Conservation (phyloP, 2,113 vertebrate genomes). For the Narcine bancroftii region DNA sequence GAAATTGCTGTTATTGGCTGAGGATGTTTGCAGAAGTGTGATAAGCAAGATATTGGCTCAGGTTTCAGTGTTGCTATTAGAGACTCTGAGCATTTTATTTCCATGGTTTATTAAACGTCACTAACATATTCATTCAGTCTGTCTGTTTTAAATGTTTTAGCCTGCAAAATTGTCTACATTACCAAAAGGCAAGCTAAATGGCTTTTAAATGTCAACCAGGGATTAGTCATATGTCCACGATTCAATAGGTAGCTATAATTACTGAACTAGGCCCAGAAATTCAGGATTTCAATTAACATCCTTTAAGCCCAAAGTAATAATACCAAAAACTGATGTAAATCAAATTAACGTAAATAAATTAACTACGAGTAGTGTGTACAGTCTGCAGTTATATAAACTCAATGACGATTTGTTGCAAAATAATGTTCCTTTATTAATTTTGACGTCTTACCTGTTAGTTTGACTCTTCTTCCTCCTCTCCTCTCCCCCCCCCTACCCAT, state of each 20-base stretch:
- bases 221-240: conserved; percentile 36
- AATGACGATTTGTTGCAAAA: neutral
- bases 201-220: conserved; percentile 39
- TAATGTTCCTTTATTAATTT: neutral
- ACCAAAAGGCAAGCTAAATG: conserved; percentile 28
- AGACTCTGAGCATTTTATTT: neutral
- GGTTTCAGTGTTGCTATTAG: conserved; percentile 3
- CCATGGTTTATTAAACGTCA: conserved; percentile 17
- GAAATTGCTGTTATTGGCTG: neutral
- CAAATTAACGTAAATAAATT: neutral
- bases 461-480: no score
- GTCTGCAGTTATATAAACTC: neutral
- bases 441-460: no score
- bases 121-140: conserved; percentile 11
- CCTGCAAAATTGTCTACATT: neutral
- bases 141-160: conserved; percentile 34
- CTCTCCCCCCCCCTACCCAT: no score
- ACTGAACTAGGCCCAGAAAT: conserved; percentile 16
- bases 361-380: conserved; percentile 32
- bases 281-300: conserved; percentile 40
- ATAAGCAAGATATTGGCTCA: neutral
- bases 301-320: conserved; percentile 30
- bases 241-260: conserved; percentile 32
- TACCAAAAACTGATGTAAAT: conserved; percentile 23
- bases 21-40: neutral